These are phyloP conservation scores for Arctocebus calabarensis DNA, from an alignment of 2,797 vertebrate genomes.

Conservation along the genomic window DNA sequence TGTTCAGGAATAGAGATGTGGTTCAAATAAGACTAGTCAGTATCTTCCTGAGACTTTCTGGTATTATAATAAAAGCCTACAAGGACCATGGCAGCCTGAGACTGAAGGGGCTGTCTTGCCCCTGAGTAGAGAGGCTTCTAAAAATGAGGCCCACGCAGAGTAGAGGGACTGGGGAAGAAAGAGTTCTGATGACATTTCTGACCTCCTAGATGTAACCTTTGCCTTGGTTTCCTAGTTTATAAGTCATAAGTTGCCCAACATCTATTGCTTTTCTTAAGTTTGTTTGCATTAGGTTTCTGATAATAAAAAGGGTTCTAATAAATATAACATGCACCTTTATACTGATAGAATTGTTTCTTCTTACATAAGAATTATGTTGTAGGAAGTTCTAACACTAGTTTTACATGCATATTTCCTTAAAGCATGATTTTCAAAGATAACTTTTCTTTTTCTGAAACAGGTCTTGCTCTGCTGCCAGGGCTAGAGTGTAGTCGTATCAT, in stretches of 20 bases:
- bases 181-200: conserved; percentile 4
- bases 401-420: not conserved
- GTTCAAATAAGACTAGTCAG: not conserved
- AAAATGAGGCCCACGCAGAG: conserved; percentile 37
- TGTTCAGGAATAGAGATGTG: conserved; percentile 44
- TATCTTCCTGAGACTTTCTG: not conserved
- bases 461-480: too few relatives aligned
- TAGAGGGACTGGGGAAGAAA: not conserved
- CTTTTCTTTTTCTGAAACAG: too few relatives aligned
- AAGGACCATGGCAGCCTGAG: conserved; percentile 1
- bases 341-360: not conserved
- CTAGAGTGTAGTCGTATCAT: too few relatives aligned
- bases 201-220: conserved; percentile 1
- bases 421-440: not conserved
- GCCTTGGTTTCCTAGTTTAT: not conserved
- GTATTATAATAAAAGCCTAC: not conserved
- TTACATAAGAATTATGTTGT: conserved; percentile 29
- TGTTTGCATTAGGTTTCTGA: conserved; percentile 22
- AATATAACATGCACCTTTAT: not conserved
- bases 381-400: conserved; percentile 3
- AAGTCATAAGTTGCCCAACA: not conserved
- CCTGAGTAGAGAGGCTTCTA: not conserved
- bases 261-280: not conserved
- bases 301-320: not conserved
- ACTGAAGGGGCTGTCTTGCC: not conserved